A percentile compares a stretch with the other conserved stretches of the same genome.
Evolutionary conservation across 2,888 invertebrate species (phyloP).

Genomic region (Aphidius colemani): DNA sequence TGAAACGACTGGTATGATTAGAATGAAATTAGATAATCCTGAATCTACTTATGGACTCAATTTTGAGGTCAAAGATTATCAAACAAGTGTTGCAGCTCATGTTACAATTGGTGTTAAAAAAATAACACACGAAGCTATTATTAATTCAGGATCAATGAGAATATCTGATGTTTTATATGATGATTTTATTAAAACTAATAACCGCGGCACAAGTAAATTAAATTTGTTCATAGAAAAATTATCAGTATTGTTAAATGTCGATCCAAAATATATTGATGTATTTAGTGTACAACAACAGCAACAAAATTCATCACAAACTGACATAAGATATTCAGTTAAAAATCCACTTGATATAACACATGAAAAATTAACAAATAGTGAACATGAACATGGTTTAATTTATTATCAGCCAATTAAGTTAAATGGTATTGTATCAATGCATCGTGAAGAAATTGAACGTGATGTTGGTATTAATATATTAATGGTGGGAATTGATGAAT

Average conservation of each 20-base stretch:
- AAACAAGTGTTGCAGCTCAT: conserved; percentile 94
- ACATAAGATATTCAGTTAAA: conserved; percentile 85
- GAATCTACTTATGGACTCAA: conserved; percentile 83
- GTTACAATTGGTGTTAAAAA: conserved; percentile 93
- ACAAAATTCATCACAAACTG: conserved; percentile 86
- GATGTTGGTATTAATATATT: conserved; percentile 95
- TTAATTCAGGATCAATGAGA: conserved; percentile 93
- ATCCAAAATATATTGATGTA: conserved; percentile 89
- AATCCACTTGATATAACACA: too few species aligned
- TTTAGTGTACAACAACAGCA: conserved; percentile 92
- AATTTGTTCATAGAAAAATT: conserved; percentile 89
- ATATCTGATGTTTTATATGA: conserved; percentile 94
- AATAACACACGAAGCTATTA: conserved; percentile 93
- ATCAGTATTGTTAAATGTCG: conserved; percentile 81
- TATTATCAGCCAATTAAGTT: conserved; percentile 93
- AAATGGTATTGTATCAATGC: conserved; percentile 92
- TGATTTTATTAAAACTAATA: conserved; percentile 88
- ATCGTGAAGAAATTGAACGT: conserved; percentile 90
- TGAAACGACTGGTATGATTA: conserved; percentile 92
- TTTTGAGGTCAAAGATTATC: conserved; percentile 90
- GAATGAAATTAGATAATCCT: conserved; percentile 90
- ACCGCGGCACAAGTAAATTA: conserved; percentile 82
- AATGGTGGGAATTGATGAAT: conserved; percentile 98
- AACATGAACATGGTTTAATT: conserved; percentile 78
- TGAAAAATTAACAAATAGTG: too few species aligned